Conservation (phyloP, 2,113 vertebrate genomes). For the Platichthys flesus region DNA sequence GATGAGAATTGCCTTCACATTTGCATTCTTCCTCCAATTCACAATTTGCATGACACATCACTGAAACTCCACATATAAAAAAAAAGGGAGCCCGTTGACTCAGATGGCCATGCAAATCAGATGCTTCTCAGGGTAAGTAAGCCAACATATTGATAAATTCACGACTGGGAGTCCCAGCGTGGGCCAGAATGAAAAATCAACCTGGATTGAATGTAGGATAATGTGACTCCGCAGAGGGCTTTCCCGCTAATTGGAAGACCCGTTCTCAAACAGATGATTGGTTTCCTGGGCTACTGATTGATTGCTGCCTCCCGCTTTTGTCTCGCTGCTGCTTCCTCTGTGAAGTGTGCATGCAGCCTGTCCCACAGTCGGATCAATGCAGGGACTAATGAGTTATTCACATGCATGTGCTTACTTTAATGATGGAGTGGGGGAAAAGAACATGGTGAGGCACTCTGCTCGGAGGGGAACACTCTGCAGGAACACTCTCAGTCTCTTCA, state of each 20-base stretch:
- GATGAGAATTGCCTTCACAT: constrained; percentile 16
- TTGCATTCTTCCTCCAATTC: constrained; percentile 42
- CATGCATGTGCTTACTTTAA: constrained; percentile 58
- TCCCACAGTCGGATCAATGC: constrained; percentile 65
- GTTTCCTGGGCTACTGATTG: constrained; percentile 72
- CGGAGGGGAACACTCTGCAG: constrained; percentile 22
- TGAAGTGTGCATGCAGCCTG: constrained; percentile 40
- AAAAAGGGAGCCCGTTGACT: neutral
- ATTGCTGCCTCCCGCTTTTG: constrained; percentile 61
- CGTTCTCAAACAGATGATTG: constrained; percentile 65
- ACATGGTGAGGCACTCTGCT: neutral
- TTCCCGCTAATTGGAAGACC: constrained; percentile 73
- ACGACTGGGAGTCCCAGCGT: constrained; percentile 4
- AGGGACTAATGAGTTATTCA: constrained; percentile 72
- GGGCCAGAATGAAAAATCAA: constrained; percentile 14
- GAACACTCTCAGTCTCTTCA: constrained; percentile 14
- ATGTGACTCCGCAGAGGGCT: constrained; percentile 50
- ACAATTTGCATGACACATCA: constrained; percentile 24
- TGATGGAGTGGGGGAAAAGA: constrained; percentile 29
- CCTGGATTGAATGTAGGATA: constrained; percentile 42
- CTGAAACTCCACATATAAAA: constrained; percentile 1
- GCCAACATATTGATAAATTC: constrained; percentile 34
- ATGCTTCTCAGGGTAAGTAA: constrained; percentile 9
- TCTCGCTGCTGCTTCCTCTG: constrained; percentile 56
- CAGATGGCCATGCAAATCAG: neutral